Evolutionary conservation across 92 coral and sea anemone genomes (phyloP), one percentile per base, ranked within the genome.

Genomic region (Metridium senile): DNA sequence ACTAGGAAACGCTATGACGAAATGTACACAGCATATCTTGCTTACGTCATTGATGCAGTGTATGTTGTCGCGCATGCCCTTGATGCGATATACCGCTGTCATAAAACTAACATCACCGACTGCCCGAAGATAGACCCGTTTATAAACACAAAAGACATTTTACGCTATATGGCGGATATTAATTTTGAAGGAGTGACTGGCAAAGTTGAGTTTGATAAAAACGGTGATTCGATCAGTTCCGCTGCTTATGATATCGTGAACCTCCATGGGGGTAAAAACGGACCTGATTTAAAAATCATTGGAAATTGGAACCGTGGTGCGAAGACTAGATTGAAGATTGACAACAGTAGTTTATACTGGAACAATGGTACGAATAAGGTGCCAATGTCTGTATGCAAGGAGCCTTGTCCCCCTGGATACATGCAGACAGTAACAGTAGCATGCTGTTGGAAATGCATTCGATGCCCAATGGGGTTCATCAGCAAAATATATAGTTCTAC

Each of bases 401-500:
- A 78, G 51, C 43, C 77, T 27, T 91, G 97, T 51, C 72, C 75
- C 1, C 93, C 93, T 3, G 97, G 97, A 0, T 85, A 76, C 16
- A 46, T 74, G 45, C 90, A 88, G 53, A 81, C 90, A 19, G 54
- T 68, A 0, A 73, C 86, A 17, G 26, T 82, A 11, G 77, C 84
- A n/a, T 91, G 97, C 64, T 91, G 97, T 57, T 91, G 97, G 97
- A 88, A 85, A 13, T 91, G 97, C 45, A 63, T 85, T 33, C 28
- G 56, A 11, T 91, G 97, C 69, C 75, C 82, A 1, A 23, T 71
- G 13, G 88, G 84, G 3, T 63, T 66, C 2, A 46, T 82, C 2
- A 91, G 87, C 62, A 33, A 70, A 0, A 7, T 39, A 11, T 78
- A 65, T 31, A 76, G 93, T 32, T 91, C 97, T 27, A 51, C 68